Evolutionary conservation across 2,797 vertebrate species (phyloP).

Genomic region (Enteromius afrohamiltoni): DNA sequence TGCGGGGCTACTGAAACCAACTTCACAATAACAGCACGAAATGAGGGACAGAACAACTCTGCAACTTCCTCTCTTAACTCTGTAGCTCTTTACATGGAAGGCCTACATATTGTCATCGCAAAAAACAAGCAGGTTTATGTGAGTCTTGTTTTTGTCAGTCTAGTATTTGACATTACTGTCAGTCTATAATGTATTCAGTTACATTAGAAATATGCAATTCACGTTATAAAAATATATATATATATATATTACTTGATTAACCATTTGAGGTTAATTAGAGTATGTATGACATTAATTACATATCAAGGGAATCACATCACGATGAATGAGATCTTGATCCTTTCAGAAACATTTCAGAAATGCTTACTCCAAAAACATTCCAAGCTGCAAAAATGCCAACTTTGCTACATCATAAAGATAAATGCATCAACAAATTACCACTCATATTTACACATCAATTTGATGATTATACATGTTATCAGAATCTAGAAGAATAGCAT

Average conservation of each 20-base stretch:
- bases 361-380: neutral
- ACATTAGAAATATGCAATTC: neutral
- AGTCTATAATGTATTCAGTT: neutral
- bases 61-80: conserved; percentile 78
- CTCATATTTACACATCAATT: neutral
- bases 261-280: neutral
- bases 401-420: neutral
- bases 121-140: conserved; percentile 76
- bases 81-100: conserved; percentile 72
- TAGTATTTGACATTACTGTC: neutral
- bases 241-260: neutral
- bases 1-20: conserved; percentile 73
- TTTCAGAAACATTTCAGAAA: neutral
- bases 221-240: neutral
- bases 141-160: conserved; percentile 58
- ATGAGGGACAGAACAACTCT: conserved; percentile 71
- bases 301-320: neutral
- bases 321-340: neutral
- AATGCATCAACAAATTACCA: neutral
- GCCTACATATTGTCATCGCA: conserved; percentile 73
- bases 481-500: neutral
- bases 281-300: neutral
- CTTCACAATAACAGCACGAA: conserved; percentile 80
- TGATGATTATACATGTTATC: neutral
- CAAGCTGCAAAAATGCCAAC: neutral